These are phyloP conservation scores for Zophobas morio DNA, from an alignment of 1,140 invertebrate genomes.

Conservation along the genomic window DNA sequence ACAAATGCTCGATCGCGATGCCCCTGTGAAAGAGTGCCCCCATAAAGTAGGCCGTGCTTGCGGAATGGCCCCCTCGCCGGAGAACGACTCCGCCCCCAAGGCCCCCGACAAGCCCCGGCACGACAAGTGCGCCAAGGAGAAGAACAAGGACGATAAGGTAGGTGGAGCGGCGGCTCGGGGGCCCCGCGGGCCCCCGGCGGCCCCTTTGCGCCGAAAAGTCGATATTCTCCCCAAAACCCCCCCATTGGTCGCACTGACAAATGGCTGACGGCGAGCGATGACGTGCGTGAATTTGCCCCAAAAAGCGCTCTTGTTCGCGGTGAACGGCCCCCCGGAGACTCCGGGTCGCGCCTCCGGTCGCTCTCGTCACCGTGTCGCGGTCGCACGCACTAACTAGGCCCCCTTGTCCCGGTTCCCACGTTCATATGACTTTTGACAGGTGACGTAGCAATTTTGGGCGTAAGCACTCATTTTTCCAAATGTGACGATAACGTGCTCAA, in stretches of 20 bases:
- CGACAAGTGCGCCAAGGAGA: conserved; percentile 71
- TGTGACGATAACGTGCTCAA: conserved; percentile 28
- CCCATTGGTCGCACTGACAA: conserved; percentile 31
- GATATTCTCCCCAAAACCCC: conserved; percentile 45
- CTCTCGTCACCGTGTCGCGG: background rate
- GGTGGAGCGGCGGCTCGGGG: too few species aligned
- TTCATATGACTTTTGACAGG: conserved; percentile 25
- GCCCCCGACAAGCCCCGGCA: conserved; percentile 75
- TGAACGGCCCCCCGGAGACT: background rate
- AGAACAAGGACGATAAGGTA: conserved; percentile 59
- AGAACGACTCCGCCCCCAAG: conserved; percentile 79
- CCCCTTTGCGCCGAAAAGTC: conserved; percentile 41
- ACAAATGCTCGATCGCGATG: conserved; percentile 30
- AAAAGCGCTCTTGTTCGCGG: background rate
- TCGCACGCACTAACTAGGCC: background rate
- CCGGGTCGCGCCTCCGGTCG: background rate
- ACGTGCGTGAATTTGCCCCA: conserved; percentile 24
- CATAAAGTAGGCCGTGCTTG: background rate
- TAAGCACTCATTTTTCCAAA: conserved; percentile 15
- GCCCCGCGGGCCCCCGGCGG: conserved; percentile 11
- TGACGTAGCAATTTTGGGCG: conserved; percentile 43
- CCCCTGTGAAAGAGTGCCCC: too few species aligned
- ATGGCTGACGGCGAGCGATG: conserved; percentile 43
- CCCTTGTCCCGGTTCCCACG: background rate
- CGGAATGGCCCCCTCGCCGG: conserved; percentile 78